Conservation (phyloP, 2,113 vertebrate species). For the Microcebus ravelobensis region DNA sequence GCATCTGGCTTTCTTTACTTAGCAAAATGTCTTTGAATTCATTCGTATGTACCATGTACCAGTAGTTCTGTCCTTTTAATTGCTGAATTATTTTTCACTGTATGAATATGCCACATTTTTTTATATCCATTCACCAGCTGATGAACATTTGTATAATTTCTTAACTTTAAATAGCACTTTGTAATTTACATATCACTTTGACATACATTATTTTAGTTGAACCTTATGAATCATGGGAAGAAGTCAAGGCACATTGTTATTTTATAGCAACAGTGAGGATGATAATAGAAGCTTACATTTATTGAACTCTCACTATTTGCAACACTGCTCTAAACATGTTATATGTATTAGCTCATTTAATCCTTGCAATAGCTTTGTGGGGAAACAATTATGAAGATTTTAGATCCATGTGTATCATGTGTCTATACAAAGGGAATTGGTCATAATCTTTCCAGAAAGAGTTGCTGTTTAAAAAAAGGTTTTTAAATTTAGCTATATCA, state of each 20-base stretch:
- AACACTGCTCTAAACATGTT: background rate
- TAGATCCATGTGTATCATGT: background rate
- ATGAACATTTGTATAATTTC: background rate
- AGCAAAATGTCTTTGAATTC: background rate
- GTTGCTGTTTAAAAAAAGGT: background rate
- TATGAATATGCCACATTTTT: background rate
- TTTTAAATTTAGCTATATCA: background rate
- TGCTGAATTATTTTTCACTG: background rate
- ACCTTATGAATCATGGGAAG: background rate
- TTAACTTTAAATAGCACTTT: constrained; percentile 27
- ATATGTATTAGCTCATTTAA: background rate
- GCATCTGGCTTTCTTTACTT: background rate
- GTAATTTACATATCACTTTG: background rate
- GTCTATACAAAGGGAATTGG: background rate
- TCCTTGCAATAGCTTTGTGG: background rate
- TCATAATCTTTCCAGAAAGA: background rate
- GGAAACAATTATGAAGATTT: background rate
- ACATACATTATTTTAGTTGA: background rate
- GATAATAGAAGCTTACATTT: background rate
- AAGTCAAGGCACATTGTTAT: background rate
- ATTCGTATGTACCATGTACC: background rate
- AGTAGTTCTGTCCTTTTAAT: background rate
- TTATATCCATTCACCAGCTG: background rate
- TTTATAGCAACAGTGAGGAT: background rate
- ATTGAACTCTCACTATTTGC: background rate